These are phyloP conservation scores for Meteorus sp. DNA, from an alignment of 1,140 invertebrate genomes.

Conservation along the genomic window DNA sequence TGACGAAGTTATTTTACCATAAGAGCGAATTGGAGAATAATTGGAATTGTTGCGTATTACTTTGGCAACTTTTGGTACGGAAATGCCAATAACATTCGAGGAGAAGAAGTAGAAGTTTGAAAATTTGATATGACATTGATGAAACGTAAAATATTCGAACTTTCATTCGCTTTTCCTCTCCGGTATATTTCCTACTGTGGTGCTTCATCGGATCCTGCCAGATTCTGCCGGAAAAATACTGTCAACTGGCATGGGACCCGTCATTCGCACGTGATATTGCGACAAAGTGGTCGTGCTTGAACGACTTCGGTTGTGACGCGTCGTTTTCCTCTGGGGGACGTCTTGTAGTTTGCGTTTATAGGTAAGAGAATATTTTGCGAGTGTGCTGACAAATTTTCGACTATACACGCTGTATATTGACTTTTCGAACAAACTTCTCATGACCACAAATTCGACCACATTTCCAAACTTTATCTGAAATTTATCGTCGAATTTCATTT, in stretches of 20 bases:
- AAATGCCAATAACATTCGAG: background rate
- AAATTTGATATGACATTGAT: background rate
- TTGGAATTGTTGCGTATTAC: background rate
- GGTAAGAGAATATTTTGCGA: too few relatives aligned
- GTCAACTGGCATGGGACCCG: background rate
- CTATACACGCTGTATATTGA: too few relatives aligned
- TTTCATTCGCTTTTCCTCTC: too few relatives aligned
- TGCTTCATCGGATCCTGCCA: background rate
- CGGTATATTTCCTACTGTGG: too few relatives aligned
- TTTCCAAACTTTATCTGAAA: too few relatives aligned
- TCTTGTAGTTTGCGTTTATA: background rate
- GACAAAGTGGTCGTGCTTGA: constrained; percentile 14
- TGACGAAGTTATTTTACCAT: too few relatives aligned
- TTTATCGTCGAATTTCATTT: too few relatives aligned
- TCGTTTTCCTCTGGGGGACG: background rate
- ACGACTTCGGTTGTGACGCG: background rate
- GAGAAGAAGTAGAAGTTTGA: background rate
- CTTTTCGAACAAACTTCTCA: too few relatives aligned
- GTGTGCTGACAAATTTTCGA: too few relatives aligned
- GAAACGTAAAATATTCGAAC: background rate
- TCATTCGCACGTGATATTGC: constrained; percentile 21
- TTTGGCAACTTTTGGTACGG: background rate
- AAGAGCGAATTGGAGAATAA: too few relatives aligned
- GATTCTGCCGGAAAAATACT: background rate
- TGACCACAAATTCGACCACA: too few relatives aligned